Conservation (phyloP, 2,113 vertebrate species). For the Chloebia gouldiae region DNA sequence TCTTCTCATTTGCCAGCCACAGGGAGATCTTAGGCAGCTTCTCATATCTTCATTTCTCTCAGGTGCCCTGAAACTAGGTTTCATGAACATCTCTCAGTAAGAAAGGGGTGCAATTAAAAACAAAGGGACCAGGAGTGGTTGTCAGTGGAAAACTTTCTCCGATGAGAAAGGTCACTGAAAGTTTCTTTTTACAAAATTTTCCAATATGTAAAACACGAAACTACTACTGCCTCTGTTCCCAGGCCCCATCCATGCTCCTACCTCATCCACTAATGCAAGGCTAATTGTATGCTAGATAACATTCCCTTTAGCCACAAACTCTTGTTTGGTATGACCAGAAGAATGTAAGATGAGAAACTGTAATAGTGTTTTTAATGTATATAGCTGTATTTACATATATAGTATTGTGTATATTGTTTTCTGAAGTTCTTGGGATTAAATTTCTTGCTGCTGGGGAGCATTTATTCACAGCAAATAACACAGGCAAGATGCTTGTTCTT, state of each 20-base stretch:
- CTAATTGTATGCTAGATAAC: neutral
- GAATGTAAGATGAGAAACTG: neutral
- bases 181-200: neutral
- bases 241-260: neutral
- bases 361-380: neutral
- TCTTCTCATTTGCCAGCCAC: neutral
- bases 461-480: neutral
- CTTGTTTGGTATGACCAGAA: neutral
- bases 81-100: neutral
- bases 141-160: neutral
- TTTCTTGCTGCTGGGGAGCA: neutral
- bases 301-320: neutral
- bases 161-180: neutral
- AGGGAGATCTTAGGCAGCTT: neutral
- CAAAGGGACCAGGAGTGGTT: neutral
- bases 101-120: neutral
- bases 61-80: neutral
- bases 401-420: neutral
- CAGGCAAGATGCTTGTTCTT: neutral
- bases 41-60: neutral
- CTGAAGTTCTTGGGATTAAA: neutral
- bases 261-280: neutral
- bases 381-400: neutral
- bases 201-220: neutral
- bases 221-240: neutral